Conservation (phyloP, 2,888 invertebrate genomes). For the Drosophila infuscata region DNA sequence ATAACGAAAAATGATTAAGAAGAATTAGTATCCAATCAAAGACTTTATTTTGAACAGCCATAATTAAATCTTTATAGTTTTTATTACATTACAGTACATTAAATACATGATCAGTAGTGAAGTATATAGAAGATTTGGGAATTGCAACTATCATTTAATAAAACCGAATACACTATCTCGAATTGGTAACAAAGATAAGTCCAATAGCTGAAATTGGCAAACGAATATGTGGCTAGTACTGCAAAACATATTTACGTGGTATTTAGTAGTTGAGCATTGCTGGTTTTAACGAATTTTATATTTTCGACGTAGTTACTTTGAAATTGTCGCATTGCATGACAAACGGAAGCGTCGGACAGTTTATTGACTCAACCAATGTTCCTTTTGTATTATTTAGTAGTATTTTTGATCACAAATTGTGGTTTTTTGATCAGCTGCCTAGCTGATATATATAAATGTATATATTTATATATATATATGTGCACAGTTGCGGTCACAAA, state of each 20-base stretch:
- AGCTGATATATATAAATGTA: background rate
- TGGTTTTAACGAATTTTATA: background rate
- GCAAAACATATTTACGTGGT: conserved; percentile 1
- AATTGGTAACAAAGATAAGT: background rate
- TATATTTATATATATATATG: background rate
- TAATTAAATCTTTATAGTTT: background rate
- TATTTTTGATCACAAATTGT: conserved; percentile 58
- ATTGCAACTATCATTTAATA: background rate
- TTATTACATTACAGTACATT: background rate
- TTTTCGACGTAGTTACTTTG: conserved; percentile 19
- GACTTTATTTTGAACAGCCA: background rate
- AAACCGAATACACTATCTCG: background rate
- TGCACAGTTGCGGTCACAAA: background rate
- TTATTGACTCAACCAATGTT: conserved; percentile 64
- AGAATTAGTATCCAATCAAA: background rate
- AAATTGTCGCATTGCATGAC: conserved; percentile 51
- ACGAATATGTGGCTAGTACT: background rate
- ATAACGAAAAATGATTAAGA: background rate
- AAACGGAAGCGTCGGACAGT: conserved; percentile 49
- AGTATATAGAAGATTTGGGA: background rate
- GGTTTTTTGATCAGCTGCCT: conserved; percentile 45
- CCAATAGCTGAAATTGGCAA: background rate
- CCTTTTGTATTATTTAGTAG: conserved; percentile 54
- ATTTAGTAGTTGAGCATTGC: background rate
- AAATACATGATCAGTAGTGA: background rate